Percentiles rank a stretch among this genome's conserved stretches.
These are phyloP conservation scores for Euzophera pinguis DNA, from an alignment of 2,888 invertebrate species.

Conservation along the genomic window DNA sequence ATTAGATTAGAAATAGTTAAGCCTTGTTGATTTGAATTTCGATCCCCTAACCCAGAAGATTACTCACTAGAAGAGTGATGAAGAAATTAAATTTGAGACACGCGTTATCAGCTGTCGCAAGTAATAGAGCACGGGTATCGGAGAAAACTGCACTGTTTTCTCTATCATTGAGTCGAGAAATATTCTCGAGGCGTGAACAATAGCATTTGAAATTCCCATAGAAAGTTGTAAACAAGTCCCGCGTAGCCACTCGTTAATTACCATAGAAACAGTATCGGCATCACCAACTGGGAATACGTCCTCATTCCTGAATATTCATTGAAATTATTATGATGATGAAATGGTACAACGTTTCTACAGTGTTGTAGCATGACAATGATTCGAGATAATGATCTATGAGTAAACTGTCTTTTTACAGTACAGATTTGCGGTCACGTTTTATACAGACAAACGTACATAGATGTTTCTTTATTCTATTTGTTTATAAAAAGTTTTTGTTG, in stretches of 20 bases:
- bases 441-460: not conserved
- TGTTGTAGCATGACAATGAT: slow-evolving; percentile 1
- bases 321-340: not conserved
- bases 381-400: slow-evolving; percentile 3
- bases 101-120: slow-evolving; percentile 19
- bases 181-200: slow-evolving; percentile 35
- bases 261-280: slow-evolving; percentile 4
- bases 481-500: not conserved
- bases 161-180: slow-evolving; percentile 15
- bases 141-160: slow-evolving; percentile 11
- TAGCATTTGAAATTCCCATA: slow-evolving; percentile 53
- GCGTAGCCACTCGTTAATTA: slow-evolving; percentile 30
- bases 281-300: not conserved
- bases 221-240: slow-evolving; percentile 60
- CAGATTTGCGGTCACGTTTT: not conserved
- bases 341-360: not conserved
- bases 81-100: not conserved
- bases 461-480: not conserved
- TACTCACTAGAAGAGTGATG: not conserved
- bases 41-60: not conserved
- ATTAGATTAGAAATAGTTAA: slow-evolving; percentile 39
- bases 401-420: not conserved
- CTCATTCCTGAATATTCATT: slow-evolving; percentile 5
- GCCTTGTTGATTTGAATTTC: not conserved
- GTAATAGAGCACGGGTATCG: not conserved